Conservation (phyloP, 2,888 invertebrate species). For the Scaptomyza tumidula region DNA sequence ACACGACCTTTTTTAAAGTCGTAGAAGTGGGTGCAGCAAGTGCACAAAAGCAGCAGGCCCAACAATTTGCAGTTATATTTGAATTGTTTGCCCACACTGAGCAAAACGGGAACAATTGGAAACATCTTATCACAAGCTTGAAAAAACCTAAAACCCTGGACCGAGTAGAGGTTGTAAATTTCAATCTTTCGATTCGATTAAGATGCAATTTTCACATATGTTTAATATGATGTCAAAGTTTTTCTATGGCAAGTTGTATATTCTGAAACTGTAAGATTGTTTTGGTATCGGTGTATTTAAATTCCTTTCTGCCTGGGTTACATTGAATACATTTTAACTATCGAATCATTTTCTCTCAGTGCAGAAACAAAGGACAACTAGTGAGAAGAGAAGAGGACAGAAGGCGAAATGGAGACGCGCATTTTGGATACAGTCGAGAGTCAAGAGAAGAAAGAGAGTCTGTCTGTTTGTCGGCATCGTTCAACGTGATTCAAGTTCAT, state of each 20-base stretch:
- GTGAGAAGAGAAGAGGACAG: neutral
- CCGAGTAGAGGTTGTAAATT: too few species aligned
- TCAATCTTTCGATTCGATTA: too few species aligned
- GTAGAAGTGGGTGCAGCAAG: neutral
- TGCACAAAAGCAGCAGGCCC: neutral
- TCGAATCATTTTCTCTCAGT: neutral
- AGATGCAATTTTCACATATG: too few species aligned
- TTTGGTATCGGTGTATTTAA: too few species aligned
- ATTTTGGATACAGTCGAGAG: neutral
- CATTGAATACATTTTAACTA: too few species aligned
- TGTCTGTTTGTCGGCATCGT: constrained; percentile 38
- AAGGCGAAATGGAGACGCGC: neutral
- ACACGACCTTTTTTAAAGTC: neutral
- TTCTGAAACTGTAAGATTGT: too few species aligned
- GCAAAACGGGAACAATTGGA: neutral
- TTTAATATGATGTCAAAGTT: too few species aligned
- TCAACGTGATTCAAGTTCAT: constrained; percentile 75
- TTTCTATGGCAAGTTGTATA: too few species aligned
- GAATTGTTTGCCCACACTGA: neutral
- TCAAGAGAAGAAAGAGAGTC: neutral
- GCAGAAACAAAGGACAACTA: neutral
- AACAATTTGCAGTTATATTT: neutral
- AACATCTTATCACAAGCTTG: too few species aligned
- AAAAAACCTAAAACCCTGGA: too few species aligned
- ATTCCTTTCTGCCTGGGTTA: too few species aligned